Evolutionary conservation across 2,888 invertebrate genomes (phyloP).

Genomic region (Merodon equestris): DNA sequence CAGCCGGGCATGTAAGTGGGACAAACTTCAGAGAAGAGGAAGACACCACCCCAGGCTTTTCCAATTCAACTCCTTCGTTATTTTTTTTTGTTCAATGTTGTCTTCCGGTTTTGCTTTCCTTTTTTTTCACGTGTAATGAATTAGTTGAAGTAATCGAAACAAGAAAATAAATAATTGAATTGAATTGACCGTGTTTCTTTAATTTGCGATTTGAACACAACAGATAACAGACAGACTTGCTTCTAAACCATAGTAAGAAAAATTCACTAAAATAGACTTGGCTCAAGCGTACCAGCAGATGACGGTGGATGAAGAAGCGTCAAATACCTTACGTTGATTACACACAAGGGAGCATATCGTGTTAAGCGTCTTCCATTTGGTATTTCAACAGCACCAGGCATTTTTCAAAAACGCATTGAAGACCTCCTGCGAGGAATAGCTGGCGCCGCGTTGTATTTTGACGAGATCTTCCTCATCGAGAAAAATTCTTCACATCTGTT

Average conservation of each 20-base stretch:
- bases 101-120: too few species aligned
- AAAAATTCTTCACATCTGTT: constrained; percentile 6
- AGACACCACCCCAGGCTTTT: too few species aligned
- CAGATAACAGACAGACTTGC: constrained; percentile 7
- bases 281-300: constrained; percentile 16
- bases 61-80: too few species aligned
- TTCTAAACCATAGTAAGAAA: background rate
- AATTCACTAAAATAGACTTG: constrained; percentile 17
- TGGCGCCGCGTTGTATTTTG: background rate
- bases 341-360: constrained; percentile 14
- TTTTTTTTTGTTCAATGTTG: too few species aligned
- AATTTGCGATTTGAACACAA: too few species aligned
- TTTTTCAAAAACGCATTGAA: constrained; percentile 19
- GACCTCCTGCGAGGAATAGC: background rate
- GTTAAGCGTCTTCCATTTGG: constrained; percentile 18
- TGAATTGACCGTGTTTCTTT: too few species aligned
- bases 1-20: too few species aligned
- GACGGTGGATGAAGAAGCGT: background rate
- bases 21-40: too few species aligned
- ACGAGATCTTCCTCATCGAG: constrained; percentile 10
- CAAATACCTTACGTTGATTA: constrained; percentile 1
- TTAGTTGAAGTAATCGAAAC: too few species aligned
- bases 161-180: too few species aligned
- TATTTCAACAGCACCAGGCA: constrained; percentile 13
- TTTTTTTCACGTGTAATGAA: too few species aligned